These are phyloP conservation scores for Maccullochella peelii DNA, from an alignment of 2,113 vertebrate genomes.

Conservation along the genomic window DNA sequence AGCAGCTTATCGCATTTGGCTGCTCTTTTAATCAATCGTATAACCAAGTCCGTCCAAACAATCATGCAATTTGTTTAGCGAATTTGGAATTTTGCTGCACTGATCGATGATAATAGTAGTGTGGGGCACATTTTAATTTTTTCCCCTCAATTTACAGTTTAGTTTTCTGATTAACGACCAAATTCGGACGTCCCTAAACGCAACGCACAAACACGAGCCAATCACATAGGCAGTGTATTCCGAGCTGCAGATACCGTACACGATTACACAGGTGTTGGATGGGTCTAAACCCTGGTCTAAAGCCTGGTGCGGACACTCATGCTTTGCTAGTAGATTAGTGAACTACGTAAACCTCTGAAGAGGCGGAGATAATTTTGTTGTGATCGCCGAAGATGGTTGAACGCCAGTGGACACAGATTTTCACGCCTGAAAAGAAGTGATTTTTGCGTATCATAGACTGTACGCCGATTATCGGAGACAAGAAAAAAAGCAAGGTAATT, in stretches of 20 bases:
- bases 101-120: rapidly evolving
- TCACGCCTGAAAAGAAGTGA: conserved; percentile 75
- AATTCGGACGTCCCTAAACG: conserved; percentile 27
- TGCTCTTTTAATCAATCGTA: neutral
- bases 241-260: rapidly evolving
- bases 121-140: rapidly evolving
- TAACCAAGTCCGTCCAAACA: neutral
- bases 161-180: rapidly evolving
- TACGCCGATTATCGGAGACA: conserved; percentile 12
- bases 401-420: conserved; percentile 69
- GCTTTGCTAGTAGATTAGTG: conserved; percentile 11
- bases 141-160: neutral
- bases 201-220: conserved; percentile 50
- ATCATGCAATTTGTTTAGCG: rapidly evolving
- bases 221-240: conserved; percentile 28
- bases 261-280: conserved; percentile 37
- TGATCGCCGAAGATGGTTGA: conserved; percentile 74
- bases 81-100: rapidly evolving
- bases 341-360: neutral
- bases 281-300: neutral
- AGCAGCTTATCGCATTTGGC: rapidly evolving
- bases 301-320: rapidly evolving
- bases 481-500: conserved; percentile 49
- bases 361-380: conserved; percentile 69
- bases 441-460: conserved; percentile 35